Base-by-base conservation (phyloP, 2,113 vertebrate species). In the Nannospalax galili region DNA sequence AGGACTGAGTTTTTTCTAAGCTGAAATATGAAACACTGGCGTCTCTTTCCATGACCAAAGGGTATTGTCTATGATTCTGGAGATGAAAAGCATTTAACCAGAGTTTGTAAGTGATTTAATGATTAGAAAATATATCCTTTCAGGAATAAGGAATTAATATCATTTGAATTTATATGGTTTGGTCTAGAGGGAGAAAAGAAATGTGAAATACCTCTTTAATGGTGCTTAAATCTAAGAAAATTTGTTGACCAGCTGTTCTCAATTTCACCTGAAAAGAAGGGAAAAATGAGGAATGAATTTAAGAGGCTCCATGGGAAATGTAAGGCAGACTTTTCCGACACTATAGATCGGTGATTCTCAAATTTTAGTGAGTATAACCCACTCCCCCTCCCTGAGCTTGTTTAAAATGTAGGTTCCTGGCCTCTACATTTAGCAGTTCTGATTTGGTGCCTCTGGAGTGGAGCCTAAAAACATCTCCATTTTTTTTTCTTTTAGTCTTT, bases 211-310 rank as follows among this genome's bases (percentile, higher is more conserved):
- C 60, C 75, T 84, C 82, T 94, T 56, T 79, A 64, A 80, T 93
- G 35, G 56, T 35, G 28, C 73, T 87, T 40, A 67, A 97, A 56
- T 95, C 74, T 89, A 72, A 73, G 60, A 74, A 88, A 92, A 78
- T 87, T 24, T 90, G 60, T 91, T 93, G 77, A 78, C 52, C 93
- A 95, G 91, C 80, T 97, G 77, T 90, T 95, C 70, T 96, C 82
- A 93, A 92, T 87, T 92, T 95, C 56, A 95, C 60, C 81, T 85
- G 52, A 72, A 81, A 86, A 84, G 75, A 93, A 40, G 30, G 11
- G 30, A 26, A 70, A 52, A 81, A 93, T 92, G 62, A 91, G 17
- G 42, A 78, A 97, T 90, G 56, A 74, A 86, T 93, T 90, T 93
- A 91, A 96, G 90, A 90, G 74, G 45, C 62, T 73, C 75, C 62